These are phyloP conservation scores for Tragelaphus strepsiceros DNA, from an alignment of 2,113 vertebrate genomes.

Conservation along the genomic window DNA sequence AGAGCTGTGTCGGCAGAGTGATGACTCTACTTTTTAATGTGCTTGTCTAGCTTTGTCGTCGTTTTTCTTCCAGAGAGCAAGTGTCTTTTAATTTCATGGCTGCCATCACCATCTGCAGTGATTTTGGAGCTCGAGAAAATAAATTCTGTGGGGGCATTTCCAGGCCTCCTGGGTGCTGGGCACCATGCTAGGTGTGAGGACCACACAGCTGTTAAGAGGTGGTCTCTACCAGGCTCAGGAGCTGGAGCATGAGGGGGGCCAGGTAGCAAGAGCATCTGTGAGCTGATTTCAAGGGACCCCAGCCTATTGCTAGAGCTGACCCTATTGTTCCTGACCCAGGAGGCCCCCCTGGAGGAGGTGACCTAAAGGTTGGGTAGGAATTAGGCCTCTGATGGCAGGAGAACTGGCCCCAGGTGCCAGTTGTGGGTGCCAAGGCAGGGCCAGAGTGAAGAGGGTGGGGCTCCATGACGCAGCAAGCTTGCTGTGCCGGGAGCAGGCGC, in stretches of 20 bases:
- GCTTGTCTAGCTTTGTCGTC: neutral
- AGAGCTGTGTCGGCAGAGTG: neutral
- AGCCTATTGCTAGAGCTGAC: neutral
- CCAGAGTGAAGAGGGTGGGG: neutral
- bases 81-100: neutral
- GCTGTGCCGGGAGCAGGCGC: neutral
- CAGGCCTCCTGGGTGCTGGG: neutral
- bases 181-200: neutral
- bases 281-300: neutral
- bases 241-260: neutral
- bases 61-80: neutral
- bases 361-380: too few relatives aligned
- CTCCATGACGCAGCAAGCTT: accelerated
- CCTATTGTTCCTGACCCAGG: neutral
- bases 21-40: neutral
- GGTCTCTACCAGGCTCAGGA: neutral
- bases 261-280: accelerated
- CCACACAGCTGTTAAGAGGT: accelerated
- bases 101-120: neutral
- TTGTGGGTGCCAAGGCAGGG: neutral
- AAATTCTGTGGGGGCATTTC: accelerated
- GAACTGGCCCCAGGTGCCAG: neutral
- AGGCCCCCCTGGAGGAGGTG: neutral
- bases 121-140: neutral
- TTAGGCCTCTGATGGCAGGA: neutral